Evolutionary conservation across 2,797 vertebrate genomes (phyloP), one percentile per base, ranked within the genome.

Genomic region (Enteromius mattozi): DNA sequence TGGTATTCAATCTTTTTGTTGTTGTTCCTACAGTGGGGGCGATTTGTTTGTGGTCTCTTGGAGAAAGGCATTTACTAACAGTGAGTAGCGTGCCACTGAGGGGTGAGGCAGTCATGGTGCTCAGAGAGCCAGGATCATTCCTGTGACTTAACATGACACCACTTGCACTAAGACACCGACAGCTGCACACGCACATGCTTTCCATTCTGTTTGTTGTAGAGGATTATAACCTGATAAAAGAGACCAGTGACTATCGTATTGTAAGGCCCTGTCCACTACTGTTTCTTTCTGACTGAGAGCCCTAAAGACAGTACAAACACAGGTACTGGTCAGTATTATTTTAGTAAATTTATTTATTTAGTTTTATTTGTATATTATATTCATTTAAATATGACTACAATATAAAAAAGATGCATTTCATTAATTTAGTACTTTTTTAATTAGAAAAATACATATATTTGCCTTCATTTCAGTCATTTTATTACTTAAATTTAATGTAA

Each of bases 131-230:
- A 89, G 91, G 92, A 88, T 93, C 92, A 95, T 94, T 92, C 91
- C 51, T 94, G 89, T 89, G 91, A 93, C 94, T 92, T 87, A 94
- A 94, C 93, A 94, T 93, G 93, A 96, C 94, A 95, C 95, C 93
- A 94, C 93, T 91, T 93, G 93, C 93, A 91, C 90, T 95, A 93
- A 94, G 80, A 79, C 90, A 16, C 90, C 68, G 80, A 95, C 95
- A 96, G 97, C 96, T 97, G 96, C 95, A 87, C 90, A 93, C 87
- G 92, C 75, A 84, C 94, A 93, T 87, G 91, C 94, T 93, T 91
- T 80, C 91, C 87, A 92, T 95, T 94, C 92, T 94, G 91, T 93
- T 96, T 94, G 93, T 94, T 96, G 94, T 95, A 93, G 92, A 91
- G 94, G 94, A 95, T 96, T 95, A 95, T 92, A 87, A 88, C 85